A percentile compares a stretch with the other conserved stretches of the same genome.
Conservation (phyloP, 2,113 vertebrate species). For the Hymenochirus boettgeri region DNA sequence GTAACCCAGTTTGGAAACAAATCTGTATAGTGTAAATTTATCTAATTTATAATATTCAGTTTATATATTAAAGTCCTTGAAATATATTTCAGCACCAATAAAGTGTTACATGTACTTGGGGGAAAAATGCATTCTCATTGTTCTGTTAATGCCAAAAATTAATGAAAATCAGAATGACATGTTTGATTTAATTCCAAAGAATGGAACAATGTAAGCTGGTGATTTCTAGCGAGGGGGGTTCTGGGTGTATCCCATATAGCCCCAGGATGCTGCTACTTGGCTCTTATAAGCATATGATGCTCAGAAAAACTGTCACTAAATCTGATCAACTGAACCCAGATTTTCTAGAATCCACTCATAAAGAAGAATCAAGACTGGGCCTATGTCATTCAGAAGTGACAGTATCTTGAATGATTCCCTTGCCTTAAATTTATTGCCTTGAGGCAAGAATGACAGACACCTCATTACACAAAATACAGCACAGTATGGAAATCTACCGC, state of each 20-base stretch:
- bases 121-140: no score
- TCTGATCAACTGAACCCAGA: constrained; percentile 54
- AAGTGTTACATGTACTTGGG: no score
- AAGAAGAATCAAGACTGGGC: constrained; percentile 70
- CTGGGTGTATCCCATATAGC: neutral
- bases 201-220: no score
- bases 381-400: constrained; percentile 77
- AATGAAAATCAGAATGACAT: no score
- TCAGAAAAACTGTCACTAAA: constrained; percentile 60
- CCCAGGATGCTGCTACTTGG: neutral
- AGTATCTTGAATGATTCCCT: constrained; percentile 70
- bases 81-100: no score
- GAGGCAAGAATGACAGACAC: constrained; percentile 76
- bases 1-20: no score
- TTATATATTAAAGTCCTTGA: no score
- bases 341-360: constrained; percentile 63
- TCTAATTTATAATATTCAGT: no score
- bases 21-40: no score
- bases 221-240: no score
- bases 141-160: no score
- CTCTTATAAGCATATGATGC: constrained; percentile 42
- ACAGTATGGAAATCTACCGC: constrained; percentile 65
- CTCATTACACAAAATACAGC: constrained; percentile 82
- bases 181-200: no score
- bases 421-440: constrained; percentile 71